Conservation (phyloP, 2,113 vertebrate genomes). For the Zosterops borbonicus region DNA sequence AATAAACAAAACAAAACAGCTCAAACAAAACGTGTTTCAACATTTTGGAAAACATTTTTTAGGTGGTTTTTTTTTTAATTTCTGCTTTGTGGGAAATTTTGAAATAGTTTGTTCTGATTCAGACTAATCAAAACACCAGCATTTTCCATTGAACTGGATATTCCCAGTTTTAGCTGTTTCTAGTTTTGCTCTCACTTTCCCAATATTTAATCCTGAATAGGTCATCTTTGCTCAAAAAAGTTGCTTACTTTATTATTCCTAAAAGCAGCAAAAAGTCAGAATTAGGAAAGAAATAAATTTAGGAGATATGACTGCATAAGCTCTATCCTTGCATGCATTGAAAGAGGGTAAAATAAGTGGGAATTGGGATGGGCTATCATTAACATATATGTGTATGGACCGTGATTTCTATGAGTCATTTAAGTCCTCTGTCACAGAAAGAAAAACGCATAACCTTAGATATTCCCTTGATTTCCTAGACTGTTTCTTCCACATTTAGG, state of each 20-base stretch:
- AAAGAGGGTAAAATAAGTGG: neutral
- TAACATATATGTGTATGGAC: neutral
- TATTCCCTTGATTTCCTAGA: neutral
- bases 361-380: neutral
- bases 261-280: neutral
- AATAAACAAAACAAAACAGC: neutral
- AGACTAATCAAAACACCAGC: conserved; percentile 35
- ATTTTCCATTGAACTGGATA: conserved; percentile 58
- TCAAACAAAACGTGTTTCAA: neutral
- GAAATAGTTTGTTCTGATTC: conserved; percentile 43
- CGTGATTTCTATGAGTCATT: neutral
- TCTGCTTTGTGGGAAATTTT: conserved; percentile 50
- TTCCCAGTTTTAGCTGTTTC: conserved; percentile 22
- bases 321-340: neutral
- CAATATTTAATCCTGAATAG: neutral
- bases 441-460: neutral
- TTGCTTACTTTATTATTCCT: neutral
- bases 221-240: neutral
- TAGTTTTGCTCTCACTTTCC: conserved; percentile 17
- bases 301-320: neutral
- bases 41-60: neutral
- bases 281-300: neutral
- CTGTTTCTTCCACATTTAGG: neutral
- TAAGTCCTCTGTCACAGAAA: neutral
- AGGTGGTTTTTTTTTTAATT: neutral